Percentiles rank a stretch among this genome's conserved stretches.
phyloP scores from a whole-genome alignment of 2,797 vertebrate genomes.

The Ibycter americanus region DNA sequence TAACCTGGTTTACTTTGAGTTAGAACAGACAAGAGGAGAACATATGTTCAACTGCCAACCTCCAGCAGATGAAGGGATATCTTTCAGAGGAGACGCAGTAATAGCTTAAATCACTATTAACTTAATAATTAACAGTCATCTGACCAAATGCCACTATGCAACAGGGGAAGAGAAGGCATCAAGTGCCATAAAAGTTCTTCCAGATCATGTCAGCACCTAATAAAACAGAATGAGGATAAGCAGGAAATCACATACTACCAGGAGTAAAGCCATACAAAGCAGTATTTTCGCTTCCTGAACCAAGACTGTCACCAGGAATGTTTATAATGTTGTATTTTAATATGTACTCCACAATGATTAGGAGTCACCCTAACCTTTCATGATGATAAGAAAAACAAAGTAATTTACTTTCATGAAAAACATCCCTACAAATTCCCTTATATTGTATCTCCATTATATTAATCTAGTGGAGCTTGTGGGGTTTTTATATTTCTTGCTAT shows the following conservation, averaged over 20 bases:
- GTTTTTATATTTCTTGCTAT: not conserved
- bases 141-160: not conserved
- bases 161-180: not conserved
- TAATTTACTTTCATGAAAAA: not conserved
- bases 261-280: not conserved
- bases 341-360: not conserved
- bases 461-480: not conserved
- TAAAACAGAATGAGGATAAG: not conserved
- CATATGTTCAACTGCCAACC: not conserved
- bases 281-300: not conserved
- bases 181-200: not conserved
- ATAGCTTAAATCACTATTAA: not conserved
- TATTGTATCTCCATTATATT: not conserved
- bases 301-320: not conserved
- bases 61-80: not conserved
- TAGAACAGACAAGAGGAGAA: not conserved
- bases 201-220: not conserved
- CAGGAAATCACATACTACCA: not conserved
- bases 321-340: not conserved
- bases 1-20: not conserved
- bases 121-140: not conserved
- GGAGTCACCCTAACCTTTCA: not conserved
- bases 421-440: not conserved
- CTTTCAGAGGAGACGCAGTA: not conserved
- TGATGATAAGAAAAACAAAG: not conserved